A percentile compares a stretch with the other conserved stretches of the same genome.
Evolutionary conservation across 2,113 vertebrate species (phyloP).

Genomic region (Vicugna pacos): DNA sequence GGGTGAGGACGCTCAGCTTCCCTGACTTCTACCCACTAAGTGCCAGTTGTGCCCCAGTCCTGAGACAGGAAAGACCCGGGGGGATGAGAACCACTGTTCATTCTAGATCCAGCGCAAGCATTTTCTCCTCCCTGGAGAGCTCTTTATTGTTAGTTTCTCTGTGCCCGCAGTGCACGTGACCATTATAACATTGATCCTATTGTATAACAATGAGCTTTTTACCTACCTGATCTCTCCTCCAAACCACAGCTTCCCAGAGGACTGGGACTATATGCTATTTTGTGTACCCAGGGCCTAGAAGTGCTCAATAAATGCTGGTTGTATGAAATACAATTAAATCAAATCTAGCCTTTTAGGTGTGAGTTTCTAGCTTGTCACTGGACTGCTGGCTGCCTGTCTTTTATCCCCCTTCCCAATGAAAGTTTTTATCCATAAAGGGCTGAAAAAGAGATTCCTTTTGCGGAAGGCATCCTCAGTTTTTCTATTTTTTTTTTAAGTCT

Average conservation of each 20-base stretch:
- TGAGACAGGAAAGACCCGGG: not conserved
- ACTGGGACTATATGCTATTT: not conserved
- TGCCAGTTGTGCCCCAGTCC: not conserved
- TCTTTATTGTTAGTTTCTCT: slow-evolving; percentile 27
- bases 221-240: not conserved
- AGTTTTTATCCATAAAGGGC: slow-evolving; percentile 20
- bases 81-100: not conserved
- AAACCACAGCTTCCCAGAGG: not conserved
- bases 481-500: not conserved
- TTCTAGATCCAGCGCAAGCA: not conserved
- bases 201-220: not conserved
- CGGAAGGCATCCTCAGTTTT: not conserved
- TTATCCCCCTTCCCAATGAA: not conserved
- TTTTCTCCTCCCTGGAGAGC: not conserved
- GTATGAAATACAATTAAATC: slow-evolving; percentile 15
- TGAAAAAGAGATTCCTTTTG: slow-evolving; percentile 8
- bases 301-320: slow-evolving; percentile 3
- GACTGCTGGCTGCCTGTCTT: not conserved
- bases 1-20: not conserved
- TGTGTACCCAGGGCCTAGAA: not conserved
- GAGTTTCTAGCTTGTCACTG: not conserved
- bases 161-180: not conserved
- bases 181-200: not conserved
- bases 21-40: not conserved
- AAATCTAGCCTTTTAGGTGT: not conserved